Percentiles rank a stretch among this genome's conserved stretches.
These are phyloP conservation scores for Tinea pellionella DNA, from an alignment of 2,888 invertebrate species.

Conservation along the genomic window DNA sequence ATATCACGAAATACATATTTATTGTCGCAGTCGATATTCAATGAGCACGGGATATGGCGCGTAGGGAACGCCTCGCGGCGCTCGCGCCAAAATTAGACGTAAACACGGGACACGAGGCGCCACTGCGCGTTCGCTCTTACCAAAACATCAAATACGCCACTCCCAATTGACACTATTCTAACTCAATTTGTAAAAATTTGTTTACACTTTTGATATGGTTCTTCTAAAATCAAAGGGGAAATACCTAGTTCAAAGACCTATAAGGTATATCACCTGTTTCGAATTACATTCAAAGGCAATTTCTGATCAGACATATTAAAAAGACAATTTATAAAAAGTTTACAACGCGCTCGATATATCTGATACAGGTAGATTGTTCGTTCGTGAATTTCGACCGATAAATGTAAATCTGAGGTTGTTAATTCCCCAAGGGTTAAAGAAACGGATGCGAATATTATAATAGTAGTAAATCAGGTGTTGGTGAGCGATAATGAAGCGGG, in stretches of 20 bases:
- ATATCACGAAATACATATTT: too few species aligned
- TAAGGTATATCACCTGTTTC: neutral
- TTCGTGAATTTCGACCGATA: neutral
- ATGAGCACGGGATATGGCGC: conserved; percentile 28
- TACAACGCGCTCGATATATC: neutral
- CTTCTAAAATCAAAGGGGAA: neutral
- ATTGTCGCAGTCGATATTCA: neutral
- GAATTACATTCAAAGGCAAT: neutral
- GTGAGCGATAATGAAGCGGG: conserved; percentile 4
- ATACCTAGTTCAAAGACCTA: neutral
- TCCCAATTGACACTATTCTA: neutral
- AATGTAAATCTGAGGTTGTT: neutral
- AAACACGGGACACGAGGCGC: conserved; percentile 43
- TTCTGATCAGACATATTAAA: neutral
- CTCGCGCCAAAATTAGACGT: conserved; percentile 69
- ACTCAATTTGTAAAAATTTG: neutral
- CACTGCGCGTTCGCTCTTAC: conserved; percentile 17
- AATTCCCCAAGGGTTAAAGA: neutral
- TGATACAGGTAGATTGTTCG: neutral
- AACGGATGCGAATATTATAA: conserved; percentile 3
- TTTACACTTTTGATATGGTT: neutral
- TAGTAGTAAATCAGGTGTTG: neutral
- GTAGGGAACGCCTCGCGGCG: conserved; percentile 53
- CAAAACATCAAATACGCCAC: conserved; percentile 11
- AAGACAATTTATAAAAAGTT: neutral